phyloP scores from a whole-genome alignment of 2,888 invertebrate species.

The Drosophila testacea region DNA sequence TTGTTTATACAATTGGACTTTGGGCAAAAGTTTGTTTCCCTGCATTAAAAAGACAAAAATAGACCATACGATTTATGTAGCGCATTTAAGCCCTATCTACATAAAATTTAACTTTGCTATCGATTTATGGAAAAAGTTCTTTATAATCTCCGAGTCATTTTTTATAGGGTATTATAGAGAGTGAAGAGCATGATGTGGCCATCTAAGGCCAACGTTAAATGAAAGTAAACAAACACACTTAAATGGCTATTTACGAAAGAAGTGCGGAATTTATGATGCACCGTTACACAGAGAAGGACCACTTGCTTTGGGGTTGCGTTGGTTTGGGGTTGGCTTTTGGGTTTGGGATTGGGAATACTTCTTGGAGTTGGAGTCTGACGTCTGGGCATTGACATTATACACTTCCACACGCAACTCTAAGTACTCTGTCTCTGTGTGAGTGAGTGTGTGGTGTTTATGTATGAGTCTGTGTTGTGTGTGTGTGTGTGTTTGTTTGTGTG shows the following conservation, averaged over 20 bases:
- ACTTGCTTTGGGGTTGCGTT: slow-evolving; percentile 24
- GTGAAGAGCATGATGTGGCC: slow-evolving; percentile 33
- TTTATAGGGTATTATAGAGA: slow-evolving; percentile 11
- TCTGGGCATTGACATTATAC: slow-evolving; percentile 68
- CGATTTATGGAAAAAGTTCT: too few species aligned
- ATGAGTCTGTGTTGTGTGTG: slow-evolving; percentile 12
- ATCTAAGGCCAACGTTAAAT: slow-evolving; percentile 57
- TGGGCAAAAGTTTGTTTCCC: background rate
- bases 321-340: slow-evolving; percentile 11
- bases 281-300: slow-evolving; percentile 45
- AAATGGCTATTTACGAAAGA: slow-evolving; percentile 71
- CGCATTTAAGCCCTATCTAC: too few species aligned
- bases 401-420: slow-evolving; percentile 38
- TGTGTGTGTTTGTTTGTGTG: slow-evolving; percentile 46
- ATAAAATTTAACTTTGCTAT: background rate
- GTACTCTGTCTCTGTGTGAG: slow-evolving; percentile 31
- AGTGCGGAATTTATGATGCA: slow-evolving; percentile 74
- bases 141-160: background rate
- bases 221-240: slow-evolving; percentile 67
- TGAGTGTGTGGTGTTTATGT: slow-evolving; percentile 5
- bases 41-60: too few species aligned
- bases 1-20: background rate
- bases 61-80: too few species aligned
- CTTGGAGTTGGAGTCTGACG: slow-evolving; percentile 35
- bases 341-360: slow-evolving; percentile 13